These are phyloP conservation scores for Zygothrica quintamaculata DNA, from an alignment of 2,888 invertebrate genomes.

Conservation along the genomic window DNA sequence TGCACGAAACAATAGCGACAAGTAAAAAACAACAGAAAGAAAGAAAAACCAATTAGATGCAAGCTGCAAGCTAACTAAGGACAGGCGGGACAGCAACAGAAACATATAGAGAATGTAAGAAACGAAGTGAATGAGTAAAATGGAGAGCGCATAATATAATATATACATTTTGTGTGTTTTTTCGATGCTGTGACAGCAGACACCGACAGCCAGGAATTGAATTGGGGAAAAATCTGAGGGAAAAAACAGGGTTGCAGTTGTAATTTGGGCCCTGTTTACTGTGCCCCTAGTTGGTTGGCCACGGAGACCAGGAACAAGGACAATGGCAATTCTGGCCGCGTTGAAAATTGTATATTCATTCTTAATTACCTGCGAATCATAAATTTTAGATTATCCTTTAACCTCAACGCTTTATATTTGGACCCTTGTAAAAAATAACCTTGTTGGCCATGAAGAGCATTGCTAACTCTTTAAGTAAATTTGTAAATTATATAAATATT, in stretches of 20 bases:
- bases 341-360: slow-evolving; percentile 79
- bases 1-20: slow-evolving; percentile 71
- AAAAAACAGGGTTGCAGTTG: background rate
- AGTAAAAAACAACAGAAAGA: slow-evolving; percentile 19
- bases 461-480: too few species aligned
- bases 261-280: slow-evolving; percentile 47
- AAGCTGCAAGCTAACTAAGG: slow-evolving; percentile 29
- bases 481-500: too few species aligned
- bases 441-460: too few species aligned
- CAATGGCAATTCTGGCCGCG: slow-evolving; percentile 57
- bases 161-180: slow-evolving; percentile 60
- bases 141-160: background rate
- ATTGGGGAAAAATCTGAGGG: background rate
- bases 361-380: slow-evolving; percentile 79
- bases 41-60: slow-evolving; percentile 70
- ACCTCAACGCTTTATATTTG: slow-evolving; percentile 28
- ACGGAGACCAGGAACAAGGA: slow-evolving; percentile 30
- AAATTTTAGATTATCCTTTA: slow-evolving; percentile 64
- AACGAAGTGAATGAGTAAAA: background rate
- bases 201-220: slow-evolving; percentile 17
- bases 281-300: slow-evolving; percentile 66
- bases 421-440: too few species aligned
- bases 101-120: background rate
- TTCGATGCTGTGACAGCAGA: slow-evolving; percentile 72
- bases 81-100: slow-evolving; percentile 26